These are phyloP conservation scores for Margarornis squamiger DNA, from an alignment of 2,797 vertebrate species.

Conservation along the genomic window DNA sequence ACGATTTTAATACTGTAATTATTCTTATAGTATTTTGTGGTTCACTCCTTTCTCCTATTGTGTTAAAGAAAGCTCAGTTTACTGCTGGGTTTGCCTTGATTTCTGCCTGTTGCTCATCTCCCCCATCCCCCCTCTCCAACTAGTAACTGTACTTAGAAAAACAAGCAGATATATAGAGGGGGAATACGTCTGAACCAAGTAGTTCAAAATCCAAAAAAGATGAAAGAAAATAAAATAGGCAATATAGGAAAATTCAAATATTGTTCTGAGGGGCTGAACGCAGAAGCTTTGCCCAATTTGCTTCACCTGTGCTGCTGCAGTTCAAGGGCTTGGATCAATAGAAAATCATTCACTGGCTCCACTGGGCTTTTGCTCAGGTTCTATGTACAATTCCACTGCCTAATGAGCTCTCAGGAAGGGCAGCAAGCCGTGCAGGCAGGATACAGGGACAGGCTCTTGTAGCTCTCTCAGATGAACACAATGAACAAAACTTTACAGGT, in stretches of 20 bases:
- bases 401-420: conserved; percentile 49
- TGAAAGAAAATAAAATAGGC: neutral
- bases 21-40: neutral
- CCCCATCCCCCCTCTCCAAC: accelerated
- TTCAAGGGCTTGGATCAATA: conserved; percentile 48
- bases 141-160: neutral
- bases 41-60: neutral
- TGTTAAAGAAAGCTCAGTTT: neutral
- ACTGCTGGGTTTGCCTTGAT: neutral
- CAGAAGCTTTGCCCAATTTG: neutral
- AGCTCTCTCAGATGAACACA: neutral
- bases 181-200: neutral
- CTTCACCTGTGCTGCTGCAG: neutral
- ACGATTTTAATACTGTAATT: neutral
- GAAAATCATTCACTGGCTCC: conserved; percentile 10
- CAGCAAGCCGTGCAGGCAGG: neutral
- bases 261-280: neutral
- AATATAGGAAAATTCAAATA: neutral
- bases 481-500: conserved; percentile 13
- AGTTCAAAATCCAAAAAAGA: neutral
- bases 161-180: neutral
- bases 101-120: neutral
- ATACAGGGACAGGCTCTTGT: neutral
- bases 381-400: neutral
- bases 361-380: conserved; percentile 5